Evolutionary conservation across 2,888 invertebrate species (phyloP).

Genomic region (Nephrotoma flavescens): DNA sequence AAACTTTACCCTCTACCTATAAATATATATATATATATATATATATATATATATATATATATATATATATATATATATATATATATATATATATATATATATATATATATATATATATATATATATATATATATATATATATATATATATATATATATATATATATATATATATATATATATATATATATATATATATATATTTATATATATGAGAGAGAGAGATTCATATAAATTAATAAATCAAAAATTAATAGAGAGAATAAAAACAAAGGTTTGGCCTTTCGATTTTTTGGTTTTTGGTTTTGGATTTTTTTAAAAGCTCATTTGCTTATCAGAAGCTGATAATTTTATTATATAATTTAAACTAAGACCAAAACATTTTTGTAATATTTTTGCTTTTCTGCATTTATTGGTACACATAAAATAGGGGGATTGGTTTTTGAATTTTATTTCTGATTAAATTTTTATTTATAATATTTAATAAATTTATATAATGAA

Average conservation of each 20-base stretch:
- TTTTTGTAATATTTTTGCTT: not conserved
- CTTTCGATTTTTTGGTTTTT: not conserved
- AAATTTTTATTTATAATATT: not conserved
- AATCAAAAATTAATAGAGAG: not conserved
- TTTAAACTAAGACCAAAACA: not conserved
- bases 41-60: too few species aligned
- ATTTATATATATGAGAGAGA: too few species aligned
- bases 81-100: too few species aligned
- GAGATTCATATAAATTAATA: not conserved
- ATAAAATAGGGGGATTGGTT: not conserved
- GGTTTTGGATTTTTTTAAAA: not conserved
- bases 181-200: too few species aligned
- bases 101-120: too few species aligned
- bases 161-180: too few species aligned
- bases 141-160: too few species aligned
- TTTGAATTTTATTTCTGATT: not conserved
- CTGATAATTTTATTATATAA: not conserved
- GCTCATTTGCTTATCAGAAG: not conserved
- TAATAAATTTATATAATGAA: not conserved
- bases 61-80: too few species aligned
- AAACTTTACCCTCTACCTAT: not conserved
- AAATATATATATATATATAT: not conserved
- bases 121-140: too few species aligned
- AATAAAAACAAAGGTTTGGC: not conserved
- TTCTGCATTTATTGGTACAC: not conserved